Evolutionary conservation across 2,113 vertebrate genomes (phyloP).

Genomic region (Carettochelys insculpta): DNA sequence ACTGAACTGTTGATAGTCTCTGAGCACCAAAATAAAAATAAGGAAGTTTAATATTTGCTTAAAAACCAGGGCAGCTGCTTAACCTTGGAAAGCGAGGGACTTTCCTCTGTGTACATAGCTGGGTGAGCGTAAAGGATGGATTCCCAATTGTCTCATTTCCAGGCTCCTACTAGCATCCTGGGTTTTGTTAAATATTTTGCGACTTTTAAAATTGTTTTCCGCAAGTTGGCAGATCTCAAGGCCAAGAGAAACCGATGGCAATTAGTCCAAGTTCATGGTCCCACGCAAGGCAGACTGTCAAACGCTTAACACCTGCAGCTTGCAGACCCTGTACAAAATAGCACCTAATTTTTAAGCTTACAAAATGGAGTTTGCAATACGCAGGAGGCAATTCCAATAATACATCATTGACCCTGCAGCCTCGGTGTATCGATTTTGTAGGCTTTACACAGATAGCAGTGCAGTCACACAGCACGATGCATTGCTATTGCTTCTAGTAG

Average conservation of each 20-base stretch:
- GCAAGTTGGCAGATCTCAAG: neutral
- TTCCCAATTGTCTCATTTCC: neutral
- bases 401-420: slow-evolving; percentile 1
- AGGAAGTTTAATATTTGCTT: neutral
- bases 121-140: neutral
- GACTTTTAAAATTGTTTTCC: neutral
- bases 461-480: neutral
- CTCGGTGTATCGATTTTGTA: neutral
- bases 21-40: neutral
- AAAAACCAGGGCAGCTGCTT: neutral
- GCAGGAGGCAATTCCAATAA: slow-evolving; percentile 22
- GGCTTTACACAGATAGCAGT: neutral
- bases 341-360: neutral
- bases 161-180: neutral
- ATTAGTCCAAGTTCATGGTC: neutral
- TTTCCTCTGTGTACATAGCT: neutral
- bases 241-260: neutral
- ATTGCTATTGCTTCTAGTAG: neutral
- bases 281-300: neutral
- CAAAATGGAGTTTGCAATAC: slow-evolving; percentile 11
- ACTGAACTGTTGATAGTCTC: neutral
- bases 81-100: neutral
- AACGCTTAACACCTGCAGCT: neutral
- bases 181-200: neutral
- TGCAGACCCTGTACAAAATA: neutral